phyloP scores from a whole-genome alignment of 2,888 invertebrate species.

The Lasius fuliginosus region DNA sequence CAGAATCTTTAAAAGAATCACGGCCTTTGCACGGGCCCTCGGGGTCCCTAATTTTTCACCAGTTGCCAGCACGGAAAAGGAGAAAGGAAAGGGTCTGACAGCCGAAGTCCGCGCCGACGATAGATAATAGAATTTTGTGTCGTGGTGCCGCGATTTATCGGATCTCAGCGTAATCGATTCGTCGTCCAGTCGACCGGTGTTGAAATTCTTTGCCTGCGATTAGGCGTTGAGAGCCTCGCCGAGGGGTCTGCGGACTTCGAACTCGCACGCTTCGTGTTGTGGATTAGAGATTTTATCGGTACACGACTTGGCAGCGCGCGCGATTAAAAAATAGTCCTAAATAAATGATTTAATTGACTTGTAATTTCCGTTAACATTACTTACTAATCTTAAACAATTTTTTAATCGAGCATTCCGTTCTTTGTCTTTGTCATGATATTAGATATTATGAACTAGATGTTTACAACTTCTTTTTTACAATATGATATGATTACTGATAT shows the following conservation, averaged over 20 bases:
- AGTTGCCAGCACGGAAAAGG: constrained; percentile 34
- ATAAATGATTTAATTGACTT: constrained; percentile 42
- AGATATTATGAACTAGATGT: not conserved
- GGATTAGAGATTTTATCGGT: constrained; percentile 76
- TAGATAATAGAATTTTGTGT: constrained; percentile 57
- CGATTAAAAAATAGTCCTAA: constrained; percentile 61
- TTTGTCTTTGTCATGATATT: not conserved
- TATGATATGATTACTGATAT: not conserved
- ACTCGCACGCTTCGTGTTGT: constrained; percentile 50
- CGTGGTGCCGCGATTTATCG: constrained; percentile 59
- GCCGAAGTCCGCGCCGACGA: constrained; percentile 37
- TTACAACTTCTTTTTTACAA: not conserved
- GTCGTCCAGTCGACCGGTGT: constrained; percentile 53
- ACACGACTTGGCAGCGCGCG: constrained; percentile 58
- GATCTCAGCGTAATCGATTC: constrained; percentile 64
- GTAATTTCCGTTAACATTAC: constrained; percentile 11
- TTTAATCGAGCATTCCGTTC: not conserved
- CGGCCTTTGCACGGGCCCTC: constrained; percentile 18
- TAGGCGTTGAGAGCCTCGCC: constrained; percentile 53
- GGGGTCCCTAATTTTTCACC: constrained; percentile 35
- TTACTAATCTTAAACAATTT: constrained; percentile 13
- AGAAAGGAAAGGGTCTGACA: constrained; percentile 45
- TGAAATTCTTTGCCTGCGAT: constrained; percentile 57
- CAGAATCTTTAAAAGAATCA: constrained; percentile 45
- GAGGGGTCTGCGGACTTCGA: constrained; percentile 46